Conservation (phyloP, 2,113 vertebrate genomes). For the Columba livia region DNA sequence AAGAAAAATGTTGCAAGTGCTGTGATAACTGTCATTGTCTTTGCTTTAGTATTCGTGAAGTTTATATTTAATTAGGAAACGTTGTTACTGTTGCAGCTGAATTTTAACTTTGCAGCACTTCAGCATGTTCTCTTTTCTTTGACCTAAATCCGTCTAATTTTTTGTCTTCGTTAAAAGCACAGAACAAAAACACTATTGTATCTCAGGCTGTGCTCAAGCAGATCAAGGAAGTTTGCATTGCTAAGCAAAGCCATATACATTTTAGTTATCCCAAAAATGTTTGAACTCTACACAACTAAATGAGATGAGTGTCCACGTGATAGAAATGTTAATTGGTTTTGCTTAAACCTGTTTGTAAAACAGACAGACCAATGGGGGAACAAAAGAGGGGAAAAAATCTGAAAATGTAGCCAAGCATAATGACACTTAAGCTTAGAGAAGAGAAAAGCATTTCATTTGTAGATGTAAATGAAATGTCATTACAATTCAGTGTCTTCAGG, state of each 20-base stretch:
- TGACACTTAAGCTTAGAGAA: conserved; percentile 17
- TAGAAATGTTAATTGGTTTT: neutral
- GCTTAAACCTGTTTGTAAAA: conserved; percentile 24
- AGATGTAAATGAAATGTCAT: conserved; percentile 34
- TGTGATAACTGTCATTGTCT: neutral
- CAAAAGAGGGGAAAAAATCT: neutral
- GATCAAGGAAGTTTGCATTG: conserved; percentile 43
- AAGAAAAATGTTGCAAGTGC: neutral
- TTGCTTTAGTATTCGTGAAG: conserved; percentile 28
- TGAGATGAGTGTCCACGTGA: neutral
- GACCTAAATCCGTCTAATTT: conserved; percentile 65
- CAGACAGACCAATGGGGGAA: neutral
- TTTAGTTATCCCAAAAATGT: conserved; percentile 28
- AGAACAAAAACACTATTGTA: conserved; percentile 39
- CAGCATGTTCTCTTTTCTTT: conserved; percentile 44
- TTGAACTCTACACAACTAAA: neutral
- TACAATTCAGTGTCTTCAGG: neutral
- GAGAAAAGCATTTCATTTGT: conserved; percentile 27
- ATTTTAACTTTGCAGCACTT: conserved; percentile 47
- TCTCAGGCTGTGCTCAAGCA: conserved; percentile 16
- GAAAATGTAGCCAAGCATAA: conserved; percentile 1
- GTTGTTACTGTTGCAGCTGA: conserved; percentile 27
- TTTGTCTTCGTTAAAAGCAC: conserved; percentile 45
- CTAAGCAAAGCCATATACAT: conserved; percentile 36
- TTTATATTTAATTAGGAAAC: conserved; percentile 56